These are phyloP conservation scores for Ariopsis seemanni DNA, from an alignment of 2,113 vertebrate species.

Conservation along the genomic window DNA sequence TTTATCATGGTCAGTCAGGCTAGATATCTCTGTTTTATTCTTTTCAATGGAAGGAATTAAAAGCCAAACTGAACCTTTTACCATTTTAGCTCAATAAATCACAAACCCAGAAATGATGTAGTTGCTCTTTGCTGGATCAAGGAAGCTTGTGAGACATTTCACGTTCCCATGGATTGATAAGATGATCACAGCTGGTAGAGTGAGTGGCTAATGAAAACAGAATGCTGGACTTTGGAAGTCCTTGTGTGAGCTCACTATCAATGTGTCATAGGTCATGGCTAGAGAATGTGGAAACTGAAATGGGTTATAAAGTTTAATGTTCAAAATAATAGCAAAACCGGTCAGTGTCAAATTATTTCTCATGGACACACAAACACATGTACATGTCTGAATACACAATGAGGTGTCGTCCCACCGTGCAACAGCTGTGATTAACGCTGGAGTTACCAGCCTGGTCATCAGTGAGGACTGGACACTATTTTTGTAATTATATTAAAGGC, in stretches of 20 bases:
- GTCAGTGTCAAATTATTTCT: not conserved
- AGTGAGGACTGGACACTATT: not conserved
- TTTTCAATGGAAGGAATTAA: not conserved
- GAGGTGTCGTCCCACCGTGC: not conserved
- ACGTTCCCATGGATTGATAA: not conserved
- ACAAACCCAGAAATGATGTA: not conserved
- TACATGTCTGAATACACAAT: not conserved
- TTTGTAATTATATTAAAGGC: not conserved
- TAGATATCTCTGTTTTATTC: not conserved
- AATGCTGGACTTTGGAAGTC: not conserved
- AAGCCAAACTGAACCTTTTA: not conserved
- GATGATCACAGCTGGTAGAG: not conserved
- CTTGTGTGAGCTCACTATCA: not conserved
- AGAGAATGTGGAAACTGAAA: no score
- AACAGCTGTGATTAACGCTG: not conserved
- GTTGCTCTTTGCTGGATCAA: not conserved
- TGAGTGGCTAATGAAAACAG: conserved; percentile 2
- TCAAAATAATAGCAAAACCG: not conserved
- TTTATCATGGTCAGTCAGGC: not conserved
- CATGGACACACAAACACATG: not conserved
- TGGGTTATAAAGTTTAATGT: not conserved
- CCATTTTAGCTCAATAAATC: not conserved
- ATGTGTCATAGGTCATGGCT: conserved; percentile 3
- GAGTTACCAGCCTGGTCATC: not conserved
- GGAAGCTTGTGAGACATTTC: not conserved